Evolutionary conservation across 2,113 vertebrate species (phyloP), one percentile per base, ranked within the genome.

Genomic region (Leuciscus idus): DNA sequence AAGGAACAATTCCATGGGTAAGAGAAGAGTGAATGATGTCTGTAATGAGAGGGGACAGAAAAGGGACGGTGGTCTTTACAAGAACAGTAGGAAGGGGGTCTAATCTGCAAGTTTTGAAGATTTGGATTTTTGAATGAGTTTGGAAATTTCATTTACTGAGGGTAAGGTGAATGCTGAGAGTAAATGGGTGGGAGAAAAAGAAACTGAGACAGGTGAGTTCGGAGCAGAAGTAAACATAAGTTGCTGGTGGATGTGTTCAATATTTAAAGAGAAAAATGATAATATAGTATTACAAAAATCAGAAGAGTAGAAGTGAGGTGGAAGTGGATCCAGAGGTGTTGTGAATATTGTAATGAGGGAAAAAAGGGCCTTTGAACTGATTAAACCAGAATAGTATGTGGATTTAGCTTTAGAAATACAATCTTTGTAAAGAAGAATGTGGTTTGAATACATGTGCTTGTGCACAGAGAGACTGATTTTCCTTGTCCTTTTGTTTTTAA

Each of bases 301-400:
- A 50, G 81, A 26, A 10, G 81, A 70, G 26, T 70, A 28, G 6
- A 72, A 3, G 43, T 70, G 80, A 23, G n/a, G 17, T 26, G 84
- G 74, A 30, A 85, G 55, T 36, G 74, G 15, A 26, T 77, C 75
- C 4, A n/a, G 26, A 43, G 84, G 48, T 57, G 66, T 52, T 50
- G 48, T 66, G 12, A 70, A 55, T 36, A 4, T 85, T 62, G 17
- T 68, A 33, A 80, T 28, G 6, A 70, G 62, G 66, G 61, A 85
- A 26, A 85, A 79, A 15, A 85, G 39, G 9, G 62, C 50, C n/a
- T 36, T 55, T 50, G 84, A 85, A 19, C 43, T 26, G 13, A 85
- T 66, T 66, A 79, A 59, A 52, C 59, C 84, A 66, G 84, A 85
- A 26, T 66, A 85, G 36, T 36, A 36, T 36, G 36, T 36, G 36